These are phyloP conservation scores for Sphaerophoria rueppellii DNA, from an alignment of 2,888 invertebrate species.

Conservation along the genomic window DNA sequence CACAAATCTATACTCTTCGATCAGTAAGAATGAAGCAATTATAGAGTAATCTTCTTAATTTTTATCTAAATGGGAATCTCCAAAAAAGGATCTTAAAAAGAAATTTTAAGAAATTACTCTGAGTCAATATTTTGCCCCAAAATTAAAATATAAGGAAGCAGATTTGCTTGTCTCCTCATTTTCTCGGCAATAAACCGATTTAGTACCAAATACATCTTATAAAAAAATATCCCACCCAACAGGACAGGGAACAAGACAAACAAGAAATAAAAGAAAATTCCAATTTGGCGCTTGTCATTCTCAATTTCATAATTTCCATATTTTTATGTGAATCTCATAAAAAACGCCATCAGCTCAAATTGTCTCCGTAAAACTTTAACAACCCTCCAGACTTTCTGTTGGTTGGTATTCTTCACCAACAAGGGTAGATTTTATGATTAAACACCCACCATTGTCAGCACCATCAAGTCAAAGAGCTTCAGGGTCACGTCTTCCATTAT, in stretches of 20 bases:
- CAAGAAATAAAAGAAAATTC: conserved; percentile 9
- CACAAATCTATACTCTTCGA: no score
- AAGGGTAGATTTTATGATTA: conserved; percentile 14
- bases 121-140: no score
- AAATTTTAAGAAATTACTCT: no score
- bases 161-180: conserved; percentile 32
- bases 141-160: conserved; percentile 16
- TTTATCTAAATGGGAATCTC: no score
- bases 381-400: conserved; percentile 27
- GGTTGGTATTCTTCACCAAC: background rate
- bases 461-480: conserved; percentile 44
- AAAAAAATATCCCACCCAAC: background rate
- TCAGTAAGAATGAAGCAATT: no score
- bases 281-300: conserved; percentile 56
- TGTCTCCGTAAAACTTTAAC: conserved; percentile 67
- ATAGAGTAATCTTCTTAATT: no score
- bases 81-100: no score
- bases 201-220: conserved; percentile 4
- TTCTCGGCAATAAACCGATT: conserved; percentile 50
- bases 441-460: conserved; percentile 38
- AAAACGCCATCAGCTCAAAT: conserved; percentile 72
- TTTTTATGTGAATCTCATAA: conserved; percentile 68
- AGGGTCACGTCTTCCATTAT: conserved; percentile 69
- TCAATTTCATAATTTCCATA: conserved; percentile 73
- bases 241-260: no score